Base-by-base conservation (phyloP, 1,140 invertebrate genomes). In the Branchinecta lynchi region DNA sequence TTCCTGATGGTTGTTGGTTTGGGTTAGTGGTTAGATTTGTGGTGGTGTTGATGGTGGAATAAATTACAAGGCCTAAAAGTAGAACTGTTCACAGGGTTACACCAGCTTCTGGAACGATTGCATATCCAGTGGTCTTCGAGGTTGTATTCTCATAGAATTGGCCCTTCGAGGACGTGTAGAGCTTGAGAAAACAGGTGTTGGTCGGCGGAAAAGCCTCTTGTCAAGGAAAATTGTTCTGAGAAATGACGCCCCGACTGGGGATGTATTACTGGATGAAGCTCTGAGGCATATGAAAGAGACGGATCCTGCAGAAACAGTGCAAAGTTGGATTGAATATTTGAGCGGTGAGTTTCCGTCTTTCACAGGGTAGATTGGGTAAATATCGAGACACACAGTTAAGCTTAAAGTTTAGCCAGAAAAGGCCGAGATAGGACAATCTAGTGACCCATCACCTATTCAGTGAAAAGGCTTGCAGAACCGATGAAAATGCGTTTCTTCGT, bases 41-140 rank as follows among this genome's bases (percentile, higher is more conserved):
- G 5, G 1, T 32, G 5, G 32, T 32, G 32, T n/a, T n/a, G n/a
- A 5, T 32, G 32, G 32, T 32, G 32, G 32, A 32, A 32, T 32
- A 32, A 32, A 1, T 32, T 32, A 32, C 32, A 32, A 32, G 32
- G 32, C 32, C 32, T 32, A 32, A 32, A 1, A 32, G 32, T 5
- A 32, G 32, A 32, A 32, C 32, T 32, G 70, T 68, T 71, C 83
- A 71, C 77, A 98, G 95, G 96, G 96, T 72, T 99, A 99, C 80
- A 99, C 96, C 76, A 99, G 96, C 60, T 99, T 99, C 82, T 99
- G 97, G 97, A 99, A 99, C 82, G 97, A 99, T 80, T 99, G 95
- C 80, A 99, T 99, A 85, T 99, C 96, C 74, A 96, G 93, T 75
- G 97, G 97, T 20, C 82, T 99, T 67, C 84, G 97, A 76, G 96